phyloP scores from a whole-genome alignment of 2,888 invertebrate genomes.

The Steinernema scapterisci region DNA sequence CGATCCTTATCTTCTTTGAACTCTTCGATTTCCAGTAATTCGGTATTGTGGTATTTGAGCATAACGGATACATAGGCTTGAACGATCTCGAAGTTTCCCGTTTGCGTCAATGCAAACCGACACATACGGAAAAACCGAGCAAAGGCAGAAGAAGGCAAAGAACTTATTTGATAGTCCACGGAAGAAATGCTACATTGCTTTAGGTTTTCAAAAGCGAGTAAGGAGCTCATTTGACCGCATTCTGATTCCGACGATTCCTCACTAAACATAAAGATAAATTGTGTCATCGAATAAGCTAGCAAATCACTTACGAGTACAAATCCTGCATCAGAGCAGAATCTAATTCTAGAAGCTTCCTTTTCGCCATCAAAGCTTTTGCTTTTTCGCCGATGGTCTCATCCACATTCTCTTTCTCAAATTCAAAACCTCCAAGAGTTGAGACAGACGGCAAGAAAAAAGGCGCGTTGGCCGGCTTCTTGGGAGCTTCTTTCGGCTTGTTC shows the following conservation, averaged over 20 bases:
- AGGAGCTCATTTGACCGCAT: too few relatives aligned
- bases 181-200: slow-evolving; percentile 49
- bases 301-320: slow-evolving; percentile 37
- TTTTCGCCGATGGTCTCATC: slow-evolving; percentile 34
- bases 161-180: slow-evolving; percentile 61
- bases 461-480: slow-evolving; percentile 82
- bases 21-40: not conserved
- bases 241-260: too few relatives aligned
- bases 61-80: slow-evolving; percentile 88
- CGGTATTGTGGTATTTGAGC: slow-evolving; percentile 76
- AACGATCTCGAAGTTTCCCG: slow-evolving; percentile 84
- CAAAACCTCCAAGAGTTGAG: slow-evolving; percentile 77
- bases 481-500: slow-evolving; percentile 86
- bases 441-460: slow-evolving; percentile 95
- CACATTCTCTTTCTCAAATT: slow-evolving; percentile 73
- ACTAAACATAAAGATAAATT: not conserved
- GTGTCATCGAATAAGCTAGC: slow-evolving; percentile 35
- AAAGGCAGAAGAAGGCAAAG: slow-evolving; percentile 47
- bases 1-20: not conserved
- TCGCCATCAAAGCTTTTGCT: slow-evolving; percentile 44
- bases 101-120: slow-evolving; percentile 75
- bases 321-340: slow-evolving; percentile 41
- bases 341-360: slow-evolving; percentile 53
- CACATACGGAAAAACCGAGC: slow-evolving; percentile 55
- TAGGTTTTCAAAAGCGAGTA: slow-evolving; percentile 13